Percentiles rank a stretch among this genome's conserved stretches.
These are phyloP conservation scores for Myotis daubentonii DNA, from an alignment of 2,797 vertebrate genomes.

Conservation along the genomic window DNA sequence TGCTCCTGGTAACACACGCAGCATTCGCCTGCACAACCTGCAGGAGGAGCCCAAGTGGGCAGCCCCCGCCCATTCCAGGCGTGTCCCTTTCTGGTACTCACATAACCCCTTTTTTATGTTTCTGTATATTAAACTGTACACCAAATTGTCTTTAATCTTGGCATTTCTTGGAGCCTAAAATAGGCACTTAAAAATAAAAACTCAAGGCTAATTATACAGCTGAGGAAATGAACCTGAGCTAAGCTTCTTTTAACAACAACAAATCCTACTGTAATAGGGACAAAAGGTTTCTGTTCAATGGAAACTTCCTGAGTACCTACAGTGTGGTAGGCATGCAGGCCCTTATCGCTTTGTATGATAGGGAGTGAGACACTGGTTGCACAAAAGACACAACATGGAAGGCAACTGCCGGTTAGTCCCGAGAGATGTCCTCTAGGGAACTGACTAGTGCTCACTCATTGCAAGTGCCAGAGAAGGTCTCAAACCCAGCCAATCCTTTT, in stretches of 20 bases:
- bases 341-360: not conserved
- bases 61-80: not conserved
- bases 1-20: conserved; percentile 74
- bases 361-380: not conserved
- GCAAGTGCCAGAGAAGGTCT: not conserved
- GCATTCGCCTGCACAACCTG: conserved; percentile 42
- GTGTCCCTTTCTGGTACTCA: not conserved
- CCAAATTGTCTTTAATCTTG: conserved; percentile 40
- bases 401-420: not conserved
- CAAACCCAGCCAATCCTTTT: not conserved
- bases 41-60: not conserved
- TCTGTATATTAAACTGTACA: not conserved
- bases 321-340: fast-evolving
- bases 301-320: not conserved
- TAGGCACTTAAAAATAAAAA: conserved; percentile 41
- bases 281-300: not conserved
- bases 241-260: not conserved
- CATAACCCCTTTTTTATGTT: not conserved
- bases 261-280: not conserved
- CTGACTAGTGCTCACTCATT: not conserved
- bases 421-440: not conserved
- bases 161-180: conserved; percentile 35
- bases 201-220: conserved; percentile 11
- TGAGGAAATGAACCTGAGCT: not conserved
- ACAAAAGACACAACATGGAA: not conserved